These are phyloP conservation scores for Petrolisthes cinctipes DNA, from an alignment of 2,888 invertebrate genomes.

Conservation along the genomic window DNA sequence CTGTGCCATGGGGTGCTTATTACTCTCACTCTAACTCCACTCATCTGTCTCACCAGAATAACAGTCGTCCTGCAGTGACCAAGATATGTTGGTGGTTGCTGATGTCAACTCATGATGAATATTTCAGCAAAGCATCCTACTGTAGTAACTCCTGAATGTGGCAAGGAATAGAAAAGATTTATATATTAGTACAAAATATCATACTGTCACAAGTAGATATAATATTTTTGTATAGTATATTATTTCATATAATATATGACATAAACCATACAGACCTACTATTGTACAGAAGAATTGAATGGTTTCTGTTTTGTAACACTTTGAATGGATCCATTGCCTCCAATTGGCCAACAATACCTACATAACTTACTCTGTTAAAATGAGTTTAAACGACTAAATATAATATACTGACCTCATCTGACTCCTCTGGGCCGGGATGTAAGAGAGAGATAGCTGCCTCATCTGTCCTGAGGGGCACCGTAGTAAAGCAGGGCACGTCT, in stretches of 20 bases:
- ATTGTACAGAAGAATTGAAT: too few relatives aligned
- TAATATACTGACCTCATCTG: slow-evolving; percentile 52
- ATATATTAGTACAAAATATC: too few relatives aligned
- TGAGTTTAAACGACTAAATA: background rate
- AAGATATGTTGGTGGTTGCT: slow-evolving; percentile 37
- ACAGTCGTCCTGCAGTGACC: slow-evolving; percentile 5
- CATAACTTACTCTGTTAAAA: background rate
- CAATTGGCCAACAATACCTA: background rate
- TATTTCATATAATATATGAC: too few relatives aligned
- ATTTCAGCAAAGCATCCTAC: slow-evolving; percentile 5
- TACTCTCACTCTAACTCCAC: too few relatives aligned
- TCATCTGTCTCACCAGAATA: slow-evolving; percentile 16
- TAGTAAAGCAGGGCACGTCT: slow-evolving; percentile 45
- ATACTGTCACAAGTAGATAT: too few relatives aligned
- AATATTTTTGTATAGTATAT: too few relatives aligned
- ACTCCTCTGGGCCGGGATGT: slow-evolving; percentile 42
- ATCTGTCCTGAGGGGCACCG: slow-evolving; percentile 45
- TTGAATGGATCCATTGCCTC: background rate
- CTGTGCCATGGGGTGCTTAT: too few relatives aligned
- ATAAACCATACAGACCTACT: too few relatives aligned
- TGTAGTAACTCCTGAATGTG: slow-evolving; percentile 33
- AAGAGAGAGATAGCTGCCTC: slow-evolving; percentile 45
- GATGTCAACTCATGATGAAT: background rate
- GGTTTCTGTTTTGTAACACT: too few relatives aligned
- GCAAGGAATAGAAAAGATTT: too few relatives aligned